Base-by-base conservation (phyloP, 2,888 invertebrate species). In the Drosophila demipolita region DNA sequence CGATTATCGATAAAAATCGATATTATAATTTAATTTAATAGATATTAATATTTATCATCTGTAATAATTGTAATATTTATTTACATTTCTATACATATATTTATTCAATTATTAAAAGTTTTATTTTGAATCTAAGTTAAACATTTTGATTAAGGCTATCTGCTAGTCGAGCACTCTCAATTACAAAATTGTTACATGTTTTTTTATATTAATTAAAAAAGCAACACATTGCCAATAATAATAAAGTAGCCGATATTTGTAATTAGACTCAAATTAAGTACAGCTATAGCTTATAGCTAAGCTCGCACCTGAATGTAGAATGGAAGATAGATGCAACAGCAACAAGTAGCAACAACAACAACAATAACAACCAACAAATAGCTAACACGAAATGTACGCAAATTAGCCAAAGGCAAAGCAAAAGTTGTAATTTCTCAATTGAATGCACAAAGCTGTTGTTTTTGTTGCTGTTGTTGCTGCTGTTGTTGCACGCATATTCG, bases 341-440 rank as follows among this genome's bases (percentile, higher is more conserved):
- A 53, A 73, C 63, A 20, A 63, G 23, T 55, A 50, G 11, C 32
- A 32, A 23, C 53, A 59, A 52, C 57, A 63, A 36, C 53, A 59
- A 52, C 57, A 63, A 36, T 65, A 72, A 65, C 57, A 64, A 42
- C 63, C 65, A 64, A 15, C 12, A 29, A 9, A 52, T n/a, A 33
- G 40, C 54, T 65, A 79, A 68, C 82, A 86, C 73, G 73, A 86
- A 75, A 78, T 73, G 87, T 89, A 87, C 89, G 90, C 90, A 87
- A 87, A 87, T 90, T 75, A 79, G 89, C 77, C 73, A 81, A 86
- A 86, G 80, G 73, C 70, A 73, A 62, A 76, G 53, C 69, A 66
- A 75, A 73, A 82, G 80, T 87, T 90, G 90, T 87, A 90, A 88
- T 90, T 88, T 90, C 87, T 89, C 87, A 90, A 88, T 75, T 90